Percentiles rank a stretch among this genome's conserved stretches.
Conservation (phyloP, 2,888 invertebrate genomes). For the Tetanocera ferruginea region DNA sequence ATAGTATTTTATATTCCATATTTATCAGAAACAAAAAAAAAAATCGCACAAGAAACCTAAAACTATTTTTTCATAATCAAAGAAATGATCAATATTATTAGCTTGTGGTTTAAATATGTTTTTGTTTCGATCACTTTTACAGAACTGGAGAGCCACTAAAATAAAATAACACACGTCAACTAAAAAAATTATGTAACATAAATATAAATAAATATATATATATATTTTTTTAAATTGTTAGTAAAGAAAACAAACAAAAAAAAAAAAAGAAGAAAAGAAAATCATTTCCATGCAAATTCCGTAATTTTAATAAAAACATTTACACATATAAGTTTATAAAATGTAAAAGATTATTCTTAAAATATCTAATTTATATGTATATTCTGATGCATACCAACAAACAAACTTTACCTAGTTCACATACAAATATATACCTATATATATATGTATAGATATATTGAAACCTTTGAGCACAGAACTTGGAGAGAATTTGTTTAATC, state of each 20-base stretch:
- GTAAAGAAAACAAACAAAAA: background rate
- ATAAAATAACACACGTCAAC: slow-evolving; percentile 7
- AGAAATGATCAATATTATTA: background rate
- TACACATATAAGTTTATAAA: background rate
- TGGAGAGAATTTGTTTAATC: no score
- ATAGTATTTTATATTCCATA: slow-evolving; percentile 11
- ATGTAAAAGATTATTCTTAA: slow-evolving; percentile 6
- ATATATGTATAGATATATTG: slow-evolving; percentile 7
- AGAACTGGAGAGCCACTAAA: slow-evolving; percentile 1
- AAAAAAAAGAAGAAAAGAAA: slow-evolving; percentile 5
- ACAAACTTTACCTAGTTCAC: slow-evolving; percentile 2
- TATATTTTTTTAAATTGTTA: slow-evolving; percentile 26
- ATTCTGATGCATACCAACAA: slow-evolving; percentile 34
- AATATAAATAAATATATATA: slow-evolving; percentile 12
- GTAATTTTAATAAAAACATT: slow-evolving; percentile 14
- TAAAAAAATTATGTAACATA: slow-evolving; percentile 27
- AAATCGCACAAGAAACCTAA: slow-evolving; percentile 22
- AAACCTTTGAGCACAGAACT: background rate
- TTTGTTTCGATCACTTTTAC: background rate
- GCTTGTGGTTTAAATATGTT: background rate
- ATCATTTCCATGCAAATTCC: slow-evolving; percentile 26
- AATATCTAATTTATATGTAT: slow-evolving; percentile 37
- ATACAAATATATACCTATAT: slow-evolving; percentile 22
- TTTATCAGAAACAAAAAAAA: slow-evolving; percentile 9
- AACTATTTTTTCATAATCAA: slow-evolving; percentile 2